A percentile compares a stretch with the other conserved stretches of the same genome.
Conservation (phyloP, 2,113 vertebrate genomes). For the Crypturellus undulatus region DNA sequence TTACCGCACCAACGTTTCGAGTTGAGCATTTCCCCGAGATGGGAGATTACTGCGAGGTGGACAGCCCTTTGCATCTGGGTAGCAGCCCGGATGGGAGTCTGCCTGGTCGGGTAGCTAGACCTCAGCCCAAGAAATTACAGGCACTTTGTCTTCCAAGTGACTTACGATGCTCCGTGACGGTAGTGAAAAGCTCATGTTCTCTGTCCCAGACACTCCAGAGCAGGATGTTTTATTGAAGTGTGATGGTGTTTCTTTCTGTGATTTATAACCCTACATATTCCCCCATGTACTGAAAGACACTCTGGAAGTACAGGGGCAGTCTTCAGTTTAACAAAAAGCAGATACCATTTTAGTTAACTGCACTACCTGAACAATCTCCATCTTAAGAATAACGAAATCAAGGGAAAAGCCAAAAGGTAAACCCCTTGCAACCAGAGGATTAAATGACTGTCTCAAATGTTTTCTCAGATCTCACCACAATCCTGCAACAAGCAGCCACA, state of each 20-base stretch:
- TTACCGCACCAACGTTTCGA: background rate
- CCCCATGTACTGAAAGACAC: conserved; percentile 28
- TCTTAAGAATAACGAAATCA: background rate
- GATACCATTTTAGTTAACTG: conserved; percentile 21
- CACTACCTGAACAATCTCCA: conserved; percentile 17
- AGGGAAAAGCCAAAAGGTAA: background rate
- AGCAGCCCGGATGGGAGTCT: background rate
- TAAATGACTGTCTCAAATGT: background rate
- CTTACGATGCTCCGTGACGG: conserved; percentile 8
- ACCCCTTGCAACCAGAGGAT: background rate
- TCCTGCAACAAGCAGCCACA: background rate
- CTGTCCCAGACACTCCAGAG: conserved; percentile 51
- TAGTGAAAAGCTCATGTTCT: conserved; percentile 37
- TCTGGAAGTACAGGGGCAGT: background rate
- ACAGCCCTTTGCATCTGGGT: background rate
- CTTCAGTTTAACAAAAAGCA: conserved; percentile 42
- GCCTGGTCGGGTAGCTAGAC: background rate
- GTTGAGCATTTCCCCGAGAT: background rate
- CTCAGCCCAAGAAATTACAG: conserved; percentile 42
- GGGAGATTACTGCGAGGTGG: background rate
- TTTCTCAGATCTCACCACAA: conserved; percentile 15
- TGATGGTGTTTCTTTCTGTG: background rate
- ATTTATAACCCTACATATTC: conserved; percentile 38
- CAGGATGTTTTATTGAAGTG: conserved; percentile 53
- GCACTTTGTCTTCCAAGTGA: conserved; percentile 38